Percentiles rank a stretch among this genome's conserved stretches.
Evolutionary conservation across 2,797 vertebrate genomes (phyloP).

Genomic region (Crenichthys baileyi): DNA sequence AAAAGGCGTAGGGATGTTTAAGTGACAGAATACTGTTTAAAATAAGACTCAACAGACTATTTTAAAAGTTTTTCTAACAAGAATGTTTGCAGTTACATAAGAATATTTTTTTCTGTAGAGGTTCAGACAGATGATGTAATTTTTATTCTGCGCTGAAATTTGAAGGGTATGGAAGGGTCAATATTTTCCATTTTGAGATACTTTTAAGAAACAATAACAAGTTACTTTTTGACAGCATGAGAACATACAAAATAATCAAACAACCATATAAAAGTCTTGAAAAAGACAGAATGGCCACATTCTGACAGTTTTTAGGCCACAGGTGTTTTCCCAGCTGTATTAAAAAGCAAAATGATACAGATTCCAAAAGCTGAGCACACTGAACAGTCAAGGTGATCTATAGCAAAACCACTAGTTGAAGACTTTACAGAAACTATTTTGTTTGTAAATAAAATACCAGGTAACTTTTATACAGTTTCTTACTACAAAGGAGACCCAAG

Average conservation of each 20-base stretch:
- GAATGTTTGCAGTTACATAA: neutral
- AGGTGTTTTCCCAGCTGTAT: neutral
- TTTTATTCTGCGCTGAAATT: neutral
- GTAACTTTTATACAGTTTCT: no score
- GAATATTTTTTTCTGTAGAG: neutral
- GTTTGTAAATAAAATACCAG: no score
- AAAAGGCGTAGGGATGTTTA: neutral
- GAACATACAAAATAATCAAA: neutral
- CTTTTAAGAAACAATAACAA: neutral
- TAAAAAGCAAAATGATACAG: neutral
- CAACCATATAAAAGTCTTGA: neutral
- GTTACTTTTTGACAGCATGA: neutral
- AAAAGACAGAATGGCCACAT: neutral
- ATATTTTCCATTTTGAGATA: neutral
- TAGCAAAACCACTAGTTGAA: neutral
- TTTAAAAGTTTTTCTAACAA: no score
- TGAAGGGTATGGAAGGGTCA: neutral
- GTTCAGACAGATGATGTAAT: neutral
- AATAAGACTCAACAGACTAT: neutral
- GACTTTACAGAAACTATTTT: no score
- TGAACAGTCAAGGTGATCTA: neutral
- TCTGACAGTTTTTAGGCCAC: conserved; percentile 1
- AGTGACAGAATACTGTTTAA: neutral
- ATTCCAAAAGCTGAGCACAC: neutral
- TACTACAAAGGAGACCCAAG: no score